Base-by-base conservation (phyloP, 1,140 invertebrate genomes). In the Wasmannia auropunctata region DNA sequence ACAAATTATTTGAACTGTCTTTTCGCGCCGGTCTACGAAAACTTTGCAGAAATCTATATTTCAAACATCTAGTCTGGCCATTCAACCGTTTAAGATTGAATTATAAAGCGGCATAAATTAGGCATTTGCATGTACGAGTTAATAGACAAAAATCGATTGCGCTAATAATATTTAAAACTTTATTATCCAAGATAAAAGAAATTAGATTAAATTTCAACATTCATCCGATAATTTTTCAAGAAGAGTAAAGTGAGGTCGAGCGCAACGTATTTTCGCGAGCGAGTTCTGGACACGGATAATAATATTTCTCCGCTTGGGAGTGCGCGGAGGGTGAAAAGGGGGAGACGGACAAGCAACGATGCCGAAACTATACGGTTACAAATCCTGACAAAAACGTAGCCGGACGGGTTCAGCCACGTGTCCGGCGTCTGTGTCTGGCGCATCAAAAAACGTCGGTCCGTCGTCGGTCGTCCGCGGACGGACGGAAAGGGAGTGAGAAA, bases 291-390 rank as follows among this genome's bases (percentile, higher is more conserved):
- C 34, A 19, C 65, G 79, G 40, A 74, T 81, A 72, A 81, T 81
- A 56, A 83, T 72, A 83, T 58, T 83, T 83, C 37, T 83, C 56
- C 37, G 19, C 2, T 2, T 22, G 34, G 51, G 40, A 81, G 77
- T 6, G 31, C 60, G 16, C 6, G 16, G 3, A 10, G 25, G 51
- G 51, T 2, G 46, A 8, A 43, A 43, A 8, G 40, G 40, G 7
- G 40, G n/a, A n/a, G 3, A 3, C 8, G n/a, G 16, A 34, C 37
- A 3, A 37, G 56, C 69, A 70, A 43, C 67, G 79, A 60, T 46
- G 79, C 40, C 67, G 67, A 83, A 83, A 74, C 79, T 83, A 81
- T 83, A 83, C 67, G 51, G 67, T 83, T 83, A 81, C 37, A 81
- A 72, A 81, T 72, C 79, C 37, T 11, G 37, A 58, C 37, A 81